phyloP scores from a whole-genome alignment of 2,888 invertebrate genomes.

The Pollenia griseotomentosa region DNA sequence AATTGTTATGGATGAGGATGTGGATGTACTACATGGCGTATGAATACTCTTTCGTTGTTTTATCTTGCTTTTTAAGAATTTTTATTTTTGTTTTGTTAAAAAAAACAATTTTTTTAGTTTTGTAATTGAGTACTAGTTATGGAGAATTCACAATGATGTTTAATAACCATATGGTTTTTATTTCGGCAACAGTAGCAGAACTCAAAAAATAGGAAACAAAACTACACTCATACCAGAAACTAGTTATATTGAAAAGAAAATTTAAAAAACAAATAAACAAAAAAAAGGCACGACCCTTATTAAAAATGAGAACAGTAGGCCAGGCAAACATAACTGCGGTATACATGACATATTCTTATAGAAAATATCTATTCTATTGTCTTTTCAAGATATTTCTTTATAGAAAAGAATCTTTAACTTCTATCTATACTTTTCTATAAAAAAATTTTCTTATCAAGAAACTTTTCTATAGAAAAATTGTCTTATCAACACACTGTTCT shows the following conservation, averaged over 20 bases:
- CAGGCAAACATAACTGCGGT: not conserved
- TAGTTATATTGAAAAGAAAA: not conserved
- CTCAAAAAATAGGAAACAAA: constrained; percentile 5
- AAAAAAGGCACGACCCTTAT: not conserved
- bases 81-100: constrained; percentile 7
- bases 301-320: constrained; percentile 7
- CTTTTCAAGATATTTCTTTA: too few species aligned
- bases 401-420: too few species aligned
- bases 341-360: too few species aligned
- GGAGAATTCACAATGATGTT: constrained; percentile 40
- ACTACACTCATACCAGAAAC: not conserved
- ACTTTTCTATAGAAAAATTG: too few species aligned
- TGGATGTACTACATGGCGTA: constrained; percentile 44
- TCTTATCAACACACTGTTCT: too few species aligned
- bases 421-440: too few species aligned
- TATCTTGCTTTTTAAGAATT: too few species aligned
- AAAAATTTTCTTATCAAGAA: too few species aligned
- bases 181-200: constrained; percentile 7
- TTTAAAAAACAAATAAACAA: not conserved
- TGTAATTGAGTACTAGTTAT: constrained; percentile 62
- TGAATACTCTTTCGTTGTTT: constrained; percentile 47
- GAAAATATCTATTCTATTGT: too few species aligned
- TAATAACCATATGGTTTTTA: constrained; percentile 62
- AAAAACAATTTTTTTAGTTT: constrained; percentile 40
- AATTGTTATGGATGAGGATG: not conserved